Evolutionary conservation across 2,888 invertebrate species (phyloP).

Genomic region (Galerucella pusilla): DNA sequence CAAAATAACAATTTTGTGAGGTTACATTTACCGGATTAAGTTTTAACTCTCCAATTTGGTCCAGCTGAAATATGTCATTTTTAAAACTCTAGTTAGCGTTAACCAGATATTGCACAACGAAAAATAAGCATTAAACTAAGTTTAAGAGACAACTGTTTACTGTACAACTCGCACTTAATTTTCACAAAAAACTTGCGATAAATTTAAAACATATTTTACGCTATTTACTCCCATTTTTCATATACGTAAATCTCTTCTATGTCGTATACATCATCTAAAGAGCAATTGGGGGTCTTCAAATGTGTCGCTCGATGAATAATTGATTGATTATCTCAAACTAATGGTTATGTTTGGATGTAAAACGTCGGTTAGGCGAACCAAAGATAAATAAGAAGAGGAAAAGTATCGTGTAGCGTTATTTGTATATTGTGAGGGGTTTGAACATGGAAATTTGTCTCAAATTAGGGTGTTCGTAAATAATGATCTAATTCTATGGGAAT

Average conservation of each 20-base stretch:
- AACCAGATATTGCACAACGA: too few species aligned
- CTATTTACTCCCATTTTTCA: too few species aligned
- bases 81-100: too few species aligned
- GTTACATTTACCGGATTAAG: too few species aligned
- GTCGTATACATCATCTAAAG: background rate
- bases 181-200: too few species aligned
- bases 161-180: too few species aligned
- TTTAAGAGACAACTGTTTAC: too few species aligned
- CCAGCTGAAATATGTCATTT: too few species aligned
- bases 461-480: background rate
- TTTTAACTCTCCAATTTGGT: too few species aligned
- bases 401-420: constrained; percentile 11
- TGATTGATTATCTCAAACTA: constrained; percentile 40
- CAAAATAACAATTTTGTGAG: too few species aligned
- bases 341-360: constrained; percentile 32
- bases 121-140: too few species aligned
- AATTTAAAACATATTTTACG: too few species aligned
- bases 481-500: background rate
- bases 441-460: background rate
- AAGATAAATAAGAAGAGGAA: constrained; percentile 19
- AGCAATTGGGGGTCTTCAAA: constrained; percentile 18
- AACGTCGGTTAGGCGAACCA: constrained; percentile 10
- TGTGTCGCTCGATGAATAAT: constrained; percentile 39
- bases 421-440: background rate
- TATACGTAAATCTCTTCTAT: constrained; percentile 7